Base-by-base conservation (phyloP, 2,888 invertebrate genomes). In the Anoncus sp. region DNA sequence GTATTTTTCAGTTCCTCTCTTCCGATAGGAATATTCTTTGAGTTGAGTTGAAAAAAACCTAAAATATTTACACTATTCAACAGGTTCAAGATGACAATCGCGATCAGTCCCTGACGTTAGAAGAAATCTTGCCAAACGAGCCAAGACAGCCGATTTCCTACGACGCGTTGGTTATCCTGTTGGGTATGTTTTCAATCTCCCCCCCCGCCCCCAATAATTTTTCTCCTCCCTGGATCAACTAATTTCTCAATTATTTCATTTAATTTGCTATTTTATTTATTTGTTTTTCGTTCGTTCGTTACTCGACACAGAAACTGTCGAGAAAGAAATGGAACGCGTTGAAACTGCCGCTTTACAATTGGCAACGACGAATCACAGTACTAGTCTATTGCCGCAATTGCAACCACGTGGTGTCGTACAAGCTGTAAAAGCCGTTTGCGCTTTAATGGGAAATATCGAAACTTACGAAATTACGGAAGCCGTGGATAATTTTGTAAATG, bases 371-470 rank as follows among this genome's bases (percentile, higher is more conserved):
- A 89, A 86, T 84, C 88, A 91, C 71, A 87, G 90, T 62, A 85
- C 90, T 38, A 88, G 87, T 82, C 85, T 91, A 38, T 82, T 91
- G 69, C 90, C 90, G 40, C 89, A 91, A 40, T 83, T 95, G 18
- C 94, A 95, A 85, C 93, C 95, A 24, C 94, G 94, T n/a, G 94
- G 96, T 4, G 96, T 98, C 55, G 94, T 96, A 53, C 98, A 99
- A 90, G 96, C 97, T 0, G 97, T 98, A 1, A 98, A 98, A 92
- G 97, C 98, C 0, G 95, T 99, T 43, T 97, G 98, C 87, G 96
- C 97, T 31, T 92, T 97, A 18, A 95, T 98, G 83, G 97, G 97
- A 18, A 96, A 96, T 67, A 95, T 98, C 0, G 98, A 98, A 91
- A 98, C 98, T 0, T 92, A 96, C 47, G 97, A 98, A 86, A 94